These are phyloP conservation scores for Gallinago jamesoni DNA, from an alignment of 2,113 vertebrate species.

Conservation along the genomic window DNA sequence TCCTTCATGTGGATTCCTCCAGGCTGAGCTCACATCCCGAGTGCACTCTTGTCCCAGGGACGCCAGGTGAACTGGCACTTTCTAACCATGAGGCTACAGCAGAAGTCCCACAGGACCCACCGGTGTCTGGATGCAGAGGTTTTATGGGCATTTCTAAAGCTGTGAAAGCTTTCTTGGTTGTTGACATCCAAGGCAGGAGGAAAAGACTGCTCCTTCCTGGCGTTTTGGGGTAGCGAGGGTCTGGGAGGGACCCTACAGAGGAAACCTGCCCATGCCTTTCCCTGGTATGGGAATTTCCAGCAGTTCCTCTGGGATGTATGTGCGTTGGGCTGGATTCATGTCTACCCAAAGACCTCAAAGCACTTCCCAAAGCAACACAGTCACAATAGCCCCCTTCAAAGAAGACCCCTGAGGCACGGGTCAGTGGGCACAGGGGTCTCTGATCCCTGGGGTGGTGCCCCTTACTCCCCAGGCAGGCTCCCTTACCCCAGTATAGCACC, in stretches of 20 bases:
- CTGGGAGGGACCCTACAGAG: rapidly evolving
- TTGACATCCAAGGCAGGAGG: background rate
- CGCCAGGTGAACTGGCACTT: background rate
- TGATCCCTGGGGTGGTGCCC: background rate
- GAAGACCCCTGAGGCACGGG: rapidly evolving
- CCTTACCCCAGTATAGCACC: background rate
- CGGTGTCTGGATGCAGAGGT: background rate
- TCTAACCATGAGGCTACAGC: background rate
- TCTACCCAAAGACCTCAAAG: background rate
- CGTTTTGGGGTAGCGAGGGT: rapidly evolving
- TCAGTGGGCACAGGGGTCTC: background rate
- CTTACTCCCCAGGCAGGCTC: rapidly evolving
- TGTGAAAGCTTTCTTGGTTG: background rate
- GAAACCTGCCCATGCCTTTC: background rate
- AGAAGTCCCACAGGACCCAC: background rate
- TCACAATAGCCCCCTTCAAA: background rate
- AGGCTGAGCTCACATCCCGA: background rate
- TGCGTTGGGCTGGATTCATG: rapidly evolving
- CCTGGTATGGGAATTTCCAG: background rate
- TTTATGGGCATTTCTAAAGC: background rate
- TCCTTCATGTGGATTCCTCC: background rate
- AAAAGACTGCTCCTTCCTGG: background rate
- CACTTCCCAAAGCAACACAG: background rate
- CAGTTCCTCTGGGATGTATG: background rate
- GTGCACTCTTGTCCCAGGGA: background rate